phyloP scores from a whole-genome alignment of 1,140 invertebrate genomes.

The Delia radicum region DNA sequence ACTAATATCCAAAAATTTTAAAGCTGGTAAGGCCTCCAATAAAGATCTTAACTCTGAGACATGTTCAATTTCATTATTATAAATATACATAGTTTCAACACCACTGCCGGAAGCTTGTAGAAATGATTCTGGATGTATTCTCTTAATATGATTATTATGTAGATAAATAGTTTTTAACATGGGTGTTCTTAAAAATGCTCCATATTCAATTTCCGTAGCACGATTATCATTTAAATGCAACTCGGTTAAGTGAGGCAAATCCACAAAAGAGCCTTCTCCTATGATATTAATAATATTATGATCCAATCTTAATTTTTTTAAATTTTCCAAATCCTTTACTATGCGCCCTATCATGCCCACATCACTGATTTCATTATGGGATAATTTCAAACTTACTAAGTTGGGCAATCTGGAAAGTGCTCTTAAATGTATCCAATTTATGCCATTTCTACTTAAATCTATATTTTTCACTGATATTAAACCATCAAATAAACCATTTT shows the following conservation, averaged over 20 bases:
- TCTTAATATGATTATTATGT: slow-evolving; percentile 74
- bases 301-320: slow-evolving; percentile 70
- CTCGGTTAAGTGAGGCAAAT: slow-evolving; percentile 69
- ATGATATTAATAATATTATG: slow-evolving; percentile 71
- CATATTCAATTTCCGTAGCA: slow-evolving; percentile 73
- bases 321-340: slow-evolving; percentile 69
- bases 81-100: slow-evolving; percentile 74
- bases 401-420: slow-evolving; percentile 70
- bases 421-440: slow-evolving; percentile 77
- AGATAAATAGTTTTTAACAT: slow-evolving; percentile 71
- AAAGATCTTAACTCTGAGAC: slow-evolving; percentile 70
- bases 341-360: slow-evolving; percentile 76
- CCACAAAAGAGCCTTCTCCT: slow-evolving; percentile 76
- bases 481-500: slow-evolving; percentile 72
- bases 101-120: slow-evolving; percentile 68
- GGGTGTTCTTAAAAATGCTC: slow-evolving; percentile 77
- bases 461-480: slow-evolving; percentile 71
- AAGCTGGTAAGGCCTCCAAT: slow-evolving; percentile 72
- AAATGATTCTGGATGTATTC: slow-evolving; percentile 79
- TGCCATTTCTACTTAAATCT: slow-evolving; percentile 76
- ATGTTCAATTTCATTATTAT: slow-evolving; percentile 73
- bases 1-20: slow-evolving; percentile 76
- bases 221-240: slow-evolving; percentile 72
- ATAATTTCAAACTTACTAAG: slow-evolving; percentile 70
- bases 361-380: slow-evolving; percentile 71